A percentile compares a stretch with the other conserved stretches of the same genome.
Conservation (phyloP, 2,888 invertebrate genomes). For the Rhopalosiphum nymphaeae region DNA sequence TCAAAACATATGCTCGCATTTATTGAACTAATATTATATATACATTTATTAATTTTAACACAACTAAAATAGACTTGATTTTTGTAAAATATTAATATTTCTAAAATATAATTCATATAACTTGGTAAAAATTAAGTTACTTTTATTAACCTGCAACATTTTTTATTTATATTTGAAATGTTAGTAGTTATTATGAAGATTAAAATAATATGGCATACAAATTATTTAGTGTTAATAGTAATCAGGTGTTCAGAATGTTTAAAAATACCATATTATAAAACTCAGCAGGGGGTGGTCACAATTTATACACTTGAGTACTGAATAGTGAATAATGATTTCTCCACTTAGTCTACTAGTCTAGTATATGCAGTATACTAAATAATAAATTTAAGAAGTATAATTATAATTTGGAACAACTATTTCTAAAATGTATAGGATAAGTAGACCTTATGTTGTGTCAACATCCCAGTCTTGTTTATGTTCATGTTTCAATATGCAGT, state of each 20-base stretch:
- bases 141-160: conserved; percentile 71
- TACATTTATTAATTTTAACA: conserved; percentile 53
- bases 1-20: conserved; percentile 47
- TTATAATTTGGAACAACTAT: neutral
- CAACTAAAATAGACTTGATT: conserved; percentile 48
- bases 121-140: neutral
- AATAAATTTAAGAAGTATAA: neutral
- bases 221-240: neutral
- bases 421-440: conserved; percentile 29
- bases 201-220: neutral
- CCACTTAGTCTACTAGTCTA: neutral
- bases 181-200: neutral
- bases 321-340: neutral
- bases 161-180: neutral
- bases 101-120: conserved; percentile 39
- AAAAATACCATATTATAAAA: conserved; percentile 35
- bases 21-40: conserved; percentile 43
- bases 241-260: conserved; percentile 26
- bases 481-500: conserved; percentile 83
- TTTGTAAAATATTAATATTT: conserved; percentile 32
- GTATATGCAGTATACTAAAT: neutral
- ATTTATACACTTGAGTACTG: neutral
- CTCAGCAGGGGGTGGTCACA: conserved; percentile 31
- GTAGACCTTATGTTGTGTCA: neutral
- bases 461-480: conserved; percentile 26